These are phyloP conservation scores for Bombus pyrosoma DNA, from an alignment of 1,140 invertebrate species.

Conservation along the genomic window DNA sequence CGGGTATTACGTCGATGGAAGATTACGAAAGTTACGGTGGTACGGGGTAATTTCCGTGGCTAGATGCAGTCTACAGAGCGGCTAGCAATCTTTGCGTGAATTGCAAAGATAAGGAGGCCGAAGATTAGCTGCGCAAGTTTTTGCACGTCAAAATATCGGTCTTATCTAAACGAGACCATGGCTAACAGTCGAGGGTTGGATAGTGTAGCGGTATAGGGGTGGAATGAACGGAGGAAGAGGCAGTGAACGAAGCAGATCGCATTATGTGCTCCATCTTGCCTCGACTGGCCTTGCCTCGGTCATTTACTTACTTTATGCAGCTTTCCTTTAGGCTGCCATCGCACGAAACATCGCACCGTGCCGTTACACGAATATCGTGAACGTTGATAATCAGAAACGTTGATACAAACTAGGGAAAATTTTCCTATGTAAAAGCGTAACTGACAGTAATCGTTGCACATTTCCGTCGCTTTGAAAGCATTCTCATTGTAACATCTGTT, in stretches of 20 bases:
- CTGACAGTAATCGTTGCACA: background rate
- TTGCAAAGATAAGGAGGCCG: conserved; percentile 46
- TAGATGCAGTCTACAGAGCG: conserved; percentile 19
- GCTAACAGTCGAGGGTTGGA: conserved; percentile 21
- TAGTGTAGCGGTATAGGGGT: background rate
- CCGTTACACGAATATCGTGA: background rate
- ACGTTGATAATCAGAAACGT: background rate
- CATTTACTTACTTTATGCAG: conserved; percentile 53
- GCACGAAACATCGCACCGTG: background rate
- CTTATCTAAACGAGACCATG: conserved; percentile 61
- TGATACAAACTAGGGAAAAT: background rate
- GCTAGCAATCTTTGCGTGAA: conserved; percentile 41
- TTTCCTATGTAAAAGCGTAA: background rate
- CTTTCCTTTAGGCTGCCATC: background rate
- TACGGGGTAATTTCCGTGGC: conserved; percentile 11
- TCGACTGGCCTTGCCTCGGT: background rate
- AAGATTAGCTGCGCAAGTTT: conserved; percentile 59
- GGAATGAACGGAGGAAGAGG: conserved; percentile 6
- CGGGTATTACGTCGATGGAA: background rate
- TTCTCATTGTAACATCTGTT: background rate
- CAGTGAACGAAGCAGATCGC: conserved; percentile 55
- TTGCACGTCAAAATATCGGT: conserved; percentile 57
- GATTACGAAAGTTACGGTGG: background rate
- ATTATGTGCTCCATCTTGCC: conserved; percentile 57
- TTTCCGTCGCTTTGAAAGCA: background rate